These are phyloP conservation scores for Melanerpes formicivorus DNA, from an alignment of 2,113 vertebrate species.

Conservation along the genomic window DNA sequence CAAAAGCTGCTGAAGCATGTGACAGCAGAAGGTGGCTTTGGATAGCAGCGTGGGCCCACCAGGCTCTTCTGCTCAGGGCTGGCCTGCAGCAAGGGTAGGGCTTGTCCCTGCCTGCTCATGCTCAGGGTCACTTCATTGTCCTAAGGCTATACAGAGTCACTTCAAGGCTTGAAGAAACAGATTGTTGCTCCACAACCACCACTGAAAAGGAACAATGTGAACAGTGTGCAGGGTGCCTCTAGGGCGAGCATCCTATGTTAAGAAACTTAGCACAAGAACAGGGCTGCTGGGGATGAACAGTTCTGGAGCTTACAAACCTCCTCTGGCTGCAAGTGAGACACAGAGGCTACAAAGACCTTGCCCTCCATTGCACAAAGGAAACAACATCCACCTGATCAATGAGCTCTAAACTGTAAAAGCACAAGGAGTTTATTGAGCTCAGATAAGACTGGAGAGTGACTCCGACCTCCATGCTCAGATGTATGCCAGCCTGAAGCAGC, in stretches of 20 bases:
- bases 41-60: not conserved
- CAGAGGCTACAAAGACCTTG: not conserved
- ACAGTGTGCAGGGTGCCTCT: not conserved
- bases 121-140: not conserved
- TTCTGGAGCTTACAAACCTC: not conserved
- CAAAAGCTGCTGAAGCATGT: not conserved
- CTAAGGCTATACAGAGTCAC: not conserved
- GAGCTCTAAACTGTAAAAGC: not conserved
- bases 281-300: not conserved
- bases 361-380: not conserved
- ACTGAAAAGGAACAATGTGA: not conserved
- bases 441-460: not conserved
- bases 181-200: not conserved
- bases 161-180: not conserved
- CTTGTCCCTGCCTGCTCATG: not conserved
- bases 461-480: not conserved
- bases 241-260: not conserved
- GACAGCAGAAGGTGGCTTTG: fast-evolving
- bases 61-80: not conserved
- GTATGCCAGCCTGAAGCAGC: not conserved
- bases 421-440: not conserved
- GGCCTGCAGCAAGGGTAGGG: not conserved
- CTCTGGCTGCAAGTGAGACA: not conserved
- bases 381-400: not conserved
- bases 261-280: not conserved